Evolutionary conservation across 2,888 invertebrate genomes (phyloP).

Genomic region (Eumerus sabulonum): DNA sequence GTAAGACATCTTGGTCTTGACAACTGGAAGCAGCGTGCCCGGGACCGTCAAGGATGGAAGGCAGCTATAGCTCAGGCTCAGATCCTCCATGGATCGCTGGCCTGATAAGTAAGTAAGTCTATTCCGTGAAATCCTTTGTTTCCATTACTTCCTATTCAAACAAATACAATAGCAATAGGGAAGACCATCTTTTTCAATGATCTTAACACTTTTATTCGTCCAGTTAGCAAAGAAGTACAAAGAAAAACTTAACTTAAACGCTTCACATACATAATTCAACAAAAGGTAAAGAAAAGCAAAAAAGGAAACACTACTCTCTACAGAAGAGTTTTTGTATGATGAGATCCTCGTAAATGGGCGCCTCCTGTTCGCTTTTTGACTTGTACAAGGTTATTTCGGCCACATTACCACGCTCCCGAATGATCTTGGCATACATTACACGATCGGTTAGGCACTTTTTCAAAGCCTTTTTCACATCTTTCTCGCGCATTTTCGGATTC

Average conservation of each 20-base stretch:
- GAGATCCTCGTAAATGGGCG: conserved; percentile 40
- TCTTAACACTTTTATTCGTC: too few species aligned
- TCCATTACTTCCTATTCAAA: too few species aligned
- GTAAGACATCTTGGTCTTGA: too few species aligned
- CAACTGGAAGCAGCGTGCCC: too few species aligned
- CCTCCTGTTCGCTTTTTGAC: conserved; percentile 33
- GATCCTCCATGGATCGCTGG: too few species aligned
- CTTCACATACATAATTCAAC: conserved; percentile 32
- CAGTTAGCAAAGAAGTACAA: too few species aligned
- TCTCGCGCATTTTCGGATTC: conserved; percentile 75
- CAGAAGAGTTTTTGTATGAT: conserved; percentile 45
- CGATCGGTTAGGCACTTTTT: conserved; percentile 69
- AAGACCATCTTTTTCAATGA: too few species aligned
- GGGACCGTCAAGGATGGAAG: too few species aligned
- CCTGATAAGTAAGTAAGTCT: too few species aligned
- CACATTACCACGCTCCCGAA: conserved; percentile 28
- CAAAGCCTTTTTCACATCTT: conserved; percentile 73
- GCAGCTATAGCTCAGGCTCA: too few species aligned
- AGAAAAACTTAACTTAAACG: neutral
- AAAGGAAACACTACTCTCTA: conserved; percentile 11
- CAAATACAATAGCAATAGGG: too few species aligned
- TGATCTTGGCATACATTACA: conserved; percentile 71
- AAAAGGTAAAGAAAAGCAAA: conserved; percentile 19
- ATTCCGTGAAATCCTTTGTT: too few species aligned
- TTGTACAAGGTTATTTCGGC: conserved; percentile 39